Evolutionary conservation across 2,113 vertebrate species (phyloP), one percentile per base, ranked within the genome.

Genomic region (Neolamprologus ventralis): DNA sequence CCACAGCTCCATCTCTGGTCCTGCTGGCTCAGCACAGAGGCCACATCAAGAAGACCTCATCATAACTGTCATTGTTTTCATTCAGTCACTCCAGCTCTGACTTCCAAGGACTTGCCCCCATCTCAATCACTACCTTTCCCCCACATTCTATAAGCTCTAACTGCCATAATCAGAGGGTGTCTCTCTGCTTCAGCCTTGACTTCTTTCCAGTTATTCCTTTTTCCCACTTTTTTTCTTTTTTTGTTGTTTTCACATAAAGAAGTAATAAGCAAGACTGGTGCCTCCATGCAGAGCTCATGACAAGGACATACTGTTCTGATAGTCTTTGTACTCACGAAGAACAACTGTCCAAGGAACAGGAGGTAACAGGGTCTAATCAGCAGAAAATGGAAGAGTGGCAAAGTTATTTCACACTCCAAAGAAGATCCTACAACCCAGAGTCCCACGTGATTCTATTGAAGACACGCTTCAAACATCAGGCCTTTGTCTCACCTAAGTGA

Each of bases 31-130:
- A 91, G 89, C 81, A 81, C 26, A 78, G 54, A 82, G 86, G 51
- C 86, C 82, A 91, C 89, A 87, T 93, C 83, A 86, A 85, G 90
- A 71, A 28, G 53, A 80, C 83, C 86, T 93, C 86, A 93, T 95
- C 93, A 94, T 92, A 90, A 82, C 89, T 17, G 55, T 87, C 86
- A 91, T 88, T 93, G 94, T 95, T 94, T 94, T 91, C 87, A 28
- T 87, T 90, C 82, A 33, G 45, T 89, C 82, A 71, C 71, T 85
- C 73, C 47, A 42, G 47, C 85, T 83, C 71, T 54, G 58, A 89
- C 90, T 87, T 87, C 87, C 84, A 93, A 93, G 80, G 85, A 91
- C 89, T 85, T 71, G 35, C 86, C 82, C 53, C 79, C 45, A 47
- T 49, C 80, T 83, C 81, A 86, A 92, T 89, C 80, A 89, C 85